phyloP scores from a whole-genome alignment of 2,888 invertebrate species.

The Laspeyria flexula region DNA sequence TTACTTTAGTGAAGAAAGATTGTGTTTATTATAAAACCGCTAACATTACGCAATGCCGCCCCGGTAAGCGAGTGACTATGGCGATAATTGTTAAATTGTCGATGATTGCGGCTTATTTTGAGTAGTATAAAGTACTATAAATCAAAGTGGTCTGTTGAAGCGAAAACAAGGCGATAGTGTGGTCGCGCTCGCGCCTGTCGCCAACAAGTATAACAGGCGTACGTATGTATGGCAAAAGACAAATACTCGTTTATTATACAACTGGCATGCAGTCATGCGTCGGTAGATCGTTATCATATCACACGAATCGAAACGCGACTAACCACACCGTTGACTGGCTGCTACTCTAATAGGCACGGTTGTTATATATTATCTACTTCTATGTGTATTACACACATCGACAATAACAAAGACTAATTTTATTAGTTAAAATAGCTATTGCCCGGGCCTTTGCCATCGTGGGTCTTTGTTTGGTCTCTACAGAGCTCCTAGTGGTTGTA shows the following conservation, averaged over 20 bases:
- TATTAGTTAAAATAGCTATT: too few species aligned
- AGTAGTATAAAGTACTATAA: constrained; percentile 20
- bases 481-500: too few species aligned
- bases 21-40: constrained; percentile 20
- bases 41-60: constrained; percentile 23
- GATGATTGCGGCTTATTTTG: constrained; percentile 29
- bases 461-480: too few species aligned
- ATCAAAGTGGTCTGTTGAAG: constrained; percentile 22
- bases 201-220: constrained; percentile 33
- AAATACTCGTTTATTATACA: constrained; percentile 48
- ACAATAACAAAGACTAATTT: too few species aligned
- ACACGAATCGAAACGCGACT: constrained; percentile 41
- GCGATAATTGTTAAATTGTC: constrained; percentile 33
- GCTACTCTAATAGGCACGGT: constrained; percentile 3
- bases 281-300: constrained; percentile 45
- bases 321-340: constrained; percentile 9
- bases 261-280: constrained; percentile 49
- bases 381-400: constrained; percentile 5
- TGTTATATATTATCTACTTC: too few species aligned
- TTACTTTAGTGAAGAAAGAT: constrained; percentile 26
- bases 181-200: constrained; percentile 13
- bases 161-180: constrained; percentile 1
- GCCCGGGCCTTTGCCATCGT: too few species aligned
- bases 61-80: constrained; percentile 18
- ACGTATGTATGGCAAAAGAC: constrained; percentile 26